These are phyloP conservation scores for Psephotus haematonotus DNA, from an alignment of 2,113 vertebrate species.

Conservation along the genomic window DNA sequence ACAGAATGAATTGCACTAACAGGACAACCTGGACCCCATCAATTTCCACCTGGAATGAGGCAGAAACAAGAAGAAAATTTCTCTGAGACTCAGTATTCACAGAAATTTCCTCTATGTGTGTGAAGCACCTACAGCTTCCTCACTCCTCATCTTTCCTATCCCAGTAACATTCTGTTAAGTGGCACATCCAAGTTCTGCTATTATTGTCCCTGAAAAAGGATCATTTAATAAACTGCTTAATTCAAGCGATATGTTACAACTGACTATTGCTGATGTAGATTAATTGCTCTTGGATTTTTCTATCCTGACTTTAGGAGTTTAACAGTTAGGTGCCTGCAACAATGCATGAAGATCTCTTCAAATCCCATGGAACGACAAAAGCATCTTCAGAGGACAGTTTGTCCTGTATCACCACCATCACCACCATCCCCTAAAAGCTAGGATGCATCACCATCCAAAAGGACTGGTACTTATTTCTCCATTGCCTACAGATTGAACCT, in stretches of 20 bases:
- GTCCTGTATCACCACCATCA: neutral
- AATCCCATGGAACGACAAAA: neutral
- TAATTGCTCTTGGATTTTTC: neutral
- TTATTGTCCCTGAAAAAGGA: neutral
- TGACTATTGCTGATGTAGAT: neutral
- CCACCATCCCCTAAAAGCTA: neutral
- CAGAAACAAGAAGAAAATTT: neutral
- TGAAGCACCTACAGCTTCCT: neutral
- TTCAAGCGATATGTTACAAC: neutral
- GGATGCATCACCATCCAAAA: neutral
- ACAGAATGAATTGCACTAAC: neutral
- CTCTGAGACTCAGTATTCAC: neutral
- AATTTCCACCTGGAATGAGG: neutral
- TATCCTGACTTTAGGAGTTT: neutral
- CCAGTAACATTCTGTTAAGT: neutral
- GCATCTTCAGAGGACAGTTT: neutral
- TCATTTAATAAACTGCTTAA: neutral
- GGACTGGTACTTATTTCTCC: neutral
- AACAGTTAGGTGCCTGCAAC: neutral
- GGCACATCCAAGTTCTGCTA: neutral
- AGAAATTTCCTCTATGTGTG: neutral
- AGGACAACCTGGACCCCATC: neutral
- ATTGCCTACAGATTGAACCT: neutral
- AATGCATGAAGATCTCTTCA: neutral
- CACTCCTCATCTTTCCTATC: neutral